Conservation (phyloP, 2,888 invertebrate genomes). For the Eurytoma californica region DNA sequence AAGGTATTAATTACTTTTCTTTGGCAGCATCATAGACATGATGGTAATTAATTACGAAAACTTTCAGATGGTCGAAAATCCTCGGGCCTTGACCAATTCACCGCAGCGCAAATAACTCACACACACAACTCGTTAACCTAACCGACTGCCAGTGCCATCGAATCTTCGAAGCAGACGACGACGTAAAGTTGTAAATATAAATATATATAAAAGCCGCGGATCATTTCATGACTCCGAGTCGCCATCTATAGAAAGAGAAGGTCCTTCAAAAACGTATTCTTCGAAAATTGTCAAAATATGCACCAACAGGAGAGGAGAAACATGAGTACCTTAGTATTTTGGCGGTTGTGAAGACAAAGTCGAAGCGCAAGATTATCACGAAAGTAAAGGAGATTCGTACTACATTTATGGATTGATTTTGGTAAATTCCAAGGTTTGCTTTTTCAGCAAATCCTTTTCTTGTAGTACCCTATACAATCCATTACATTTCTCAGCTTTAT, state of each 20-base stretch:
- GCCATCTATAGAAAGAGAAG: no score
- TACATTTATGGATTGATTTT: no score
- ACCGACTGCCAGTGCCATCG: background rate
- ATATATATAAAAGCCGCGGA: no score
- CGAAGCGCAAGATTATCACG: no score
- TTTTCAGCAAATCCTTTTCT: no score
- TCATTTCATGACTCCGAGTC: no score
- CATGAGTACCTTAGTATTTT: no score
- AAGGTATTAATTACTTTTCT: slow-evolving; percentile 32
- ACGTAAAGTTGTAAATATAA: background rate
- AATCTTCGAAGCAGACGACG: slow-evolving; percentile 30
- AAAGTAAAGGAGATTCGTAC: no score
- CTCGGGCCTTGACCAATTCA: background rate
- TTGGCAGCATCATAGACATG: slow-evolving; percentile 37
- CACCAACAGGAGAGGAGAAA: background rate
- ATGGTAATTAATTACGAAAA: background rate
- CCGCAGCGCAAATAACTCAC: background rate
- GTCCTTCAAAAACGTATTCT: slow-evolving; percentile 1
- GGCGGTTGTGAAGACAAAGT: no score
- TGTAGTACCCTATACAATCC: no score
- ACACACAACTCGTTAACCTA: background rate
- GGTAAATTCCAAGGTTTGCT: no score
- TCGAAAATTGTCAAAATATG: slow-evolving; percentile 1
- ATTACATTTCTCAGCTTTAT: no score
- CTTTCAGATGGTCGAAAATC: background rate